These are phyloP conservation scores for Ephydatia muelleri DNA, from an alignment of 37 sponge, comb jelly and placozoan species.

Conservation along the genomic window DNA sequence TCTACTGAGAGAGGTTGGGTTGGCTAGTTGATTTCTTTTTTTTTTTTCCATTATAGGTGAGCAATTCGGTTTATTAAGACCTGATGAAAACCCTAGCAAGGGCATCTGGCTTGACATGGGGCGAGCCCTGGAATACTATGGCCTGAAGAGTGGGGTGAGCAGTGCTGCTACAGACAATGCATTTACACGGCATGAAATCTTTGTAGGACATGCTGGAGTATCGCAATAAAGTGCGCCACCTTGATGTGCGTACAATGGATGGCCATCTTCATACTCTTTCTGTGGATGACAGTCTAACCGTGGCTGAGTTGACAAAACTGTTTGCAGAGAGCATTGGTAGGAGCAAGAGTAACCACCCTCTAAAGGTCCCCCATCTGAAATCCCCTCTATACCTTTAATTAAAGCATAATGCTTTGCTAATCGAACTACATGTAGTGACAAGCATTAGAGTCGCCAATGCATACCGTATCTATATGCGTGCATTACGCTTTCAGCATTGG, in stretches of 20 bases:
- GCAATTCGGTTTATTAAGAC: constrained; percentile 91
- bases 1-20: too few relatives aligned
- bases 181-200: too few relatives aligned
- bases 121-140: constrained; percentile 90
- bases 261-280: constrained; percentile 85
- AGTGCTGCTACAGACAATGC: too few relatives aligned
- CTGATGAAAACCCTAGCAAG: constrained; percentile 96
- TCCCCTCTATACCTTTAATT: too few relatives aligned
- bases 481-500: too few relatives aligned
- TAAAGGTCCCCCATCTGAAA: too few relatives aligned
- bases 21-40: too few relatives aligned
- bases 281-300: constrained; percentile 98
- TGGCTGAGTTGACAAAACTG: constrained; percentile 83
- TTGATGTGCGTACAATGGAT: constrained; percentile 94
- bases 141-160: constrained; percentile 84
- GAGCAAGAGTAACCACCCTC: too few relatives aligned
- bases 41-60: constrained; percentile 37
- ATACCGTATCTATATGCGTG: too few relatives aligned
- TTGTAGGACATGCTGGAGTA: constrained; percentile 91
- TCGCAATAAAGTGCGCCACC: constrained; percentile 87
- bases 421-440: too few relatives aligned
- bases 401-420: too few relatives aligned
- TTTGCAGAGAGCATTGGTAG: constrained; percentile 90
- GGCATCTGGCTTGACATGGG: constrained; percentile 94
- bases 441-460: too few relatives aligned